A percentile compares a stretch with the other conserved stretches of the same genome.
phyloP scores from a whole-genome alignment of 2,888 invertebrate genomes.

The Pseudococcus viburni region DNA sequence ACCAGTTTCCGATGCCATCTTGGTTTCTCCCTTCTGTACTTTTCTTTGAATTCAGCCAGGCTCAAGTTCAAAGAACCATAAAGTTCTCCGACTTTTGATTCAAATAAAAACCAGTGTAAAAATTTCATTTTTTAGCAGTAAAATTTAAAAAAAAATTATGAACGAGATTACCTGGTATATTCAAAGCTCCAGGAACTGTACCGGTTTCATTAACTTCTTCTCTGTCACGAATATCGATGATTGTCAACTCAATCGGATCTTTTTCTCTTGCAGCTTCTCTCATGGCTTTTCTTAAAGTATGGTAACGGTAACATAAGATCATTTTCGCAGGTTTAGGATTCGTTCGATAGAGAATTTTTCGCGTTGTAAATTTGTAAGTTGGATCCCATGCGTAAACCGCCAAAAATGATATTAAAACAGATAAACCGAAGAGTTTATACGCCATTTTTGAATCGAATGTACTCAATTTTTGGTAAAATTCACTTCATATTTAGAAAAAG shows the following conservation, averaged over 20 bases:
- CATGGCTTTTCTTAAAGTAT: background rate
- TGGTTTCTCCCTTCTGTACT: background rate
- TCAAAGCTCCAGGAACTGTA: background rate
- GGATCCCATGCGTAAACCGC: slow-evolving; percentile 28
- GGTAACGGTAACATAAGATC: background rate
- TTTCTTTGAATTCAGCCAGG: background rate
- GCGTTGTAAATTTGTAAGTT: slow-evolving; percentile 10
- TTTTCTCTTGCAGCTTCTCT: background rate
- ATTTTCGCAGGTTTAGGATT: background rate
- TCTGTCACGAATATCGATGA: background rate
- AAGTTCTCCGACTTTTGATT: background rate
- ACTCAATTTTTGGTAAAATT: background rate
- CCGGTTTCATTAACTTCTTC: slow-evolving; percentile 11
- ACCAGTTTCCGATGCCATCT: slow-evolving; percentile 29
- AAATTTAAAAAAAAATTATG: background rate
- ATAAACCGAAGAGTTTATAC: background rate
- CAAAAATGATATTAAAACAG: slow-evolving; percentile 19
- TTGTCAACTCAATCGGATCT: background rate
- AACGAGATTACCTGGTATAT: slow-evolving; percentile 1
- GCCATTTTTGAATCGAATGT: background rate
- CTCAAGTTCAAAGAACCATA: background rate
- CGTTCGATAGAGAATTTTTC: slow-evolving; percentile 16
- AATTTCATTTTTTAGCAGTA: background rate
- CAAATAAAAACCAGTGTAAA: background rate
- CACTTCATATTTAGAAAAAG: background rate